phyloP scores from a whole-genome alignment of 1,140 invertebrate species.

The Bombus terrestris region DNA sequence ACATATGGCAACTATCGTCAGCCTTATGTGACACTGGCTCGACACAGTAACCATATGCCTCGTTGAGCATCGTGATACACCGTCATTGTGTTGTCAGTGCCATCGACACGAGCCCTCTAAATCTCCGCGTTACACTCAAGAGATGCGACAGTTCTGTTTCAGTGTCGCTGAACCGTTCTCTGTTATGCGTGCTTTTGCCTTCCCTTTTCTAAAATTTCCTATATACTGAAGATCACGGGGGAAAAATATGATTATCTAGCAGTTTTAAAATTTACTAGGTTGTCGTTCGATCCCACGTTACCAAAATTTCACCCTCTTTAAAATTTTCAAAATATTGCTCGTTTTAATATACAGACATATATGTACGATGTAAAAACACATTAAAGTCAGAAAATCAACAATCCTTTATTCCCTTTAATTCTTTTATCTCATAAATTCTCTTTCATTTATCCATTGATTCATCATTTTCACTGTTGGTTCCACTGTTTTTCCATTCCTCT shows the following conservation, averaged over 20 bases:
- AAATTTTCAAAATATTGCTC: no score
- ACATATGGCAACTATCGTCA: constrained; percentile 13
- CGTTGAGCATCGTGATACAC: constrained; percentile 22
- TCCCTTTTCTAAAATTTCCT: no score
- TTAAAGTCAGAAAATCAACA: no score
- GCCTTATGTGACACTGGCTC: constrained; percentile 31
- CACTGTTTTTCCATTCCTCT: no score
- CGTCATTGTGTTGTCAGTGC: constrained; percentile 32
- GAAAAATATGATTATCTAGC: no score
- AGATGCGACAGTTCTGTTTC: constrained; percentile 3
- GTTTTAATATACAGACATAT: not conserved
- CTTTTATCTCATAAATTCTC: not conserved
- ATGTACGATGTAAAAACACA: no score
- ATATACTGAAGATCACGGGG: no score
- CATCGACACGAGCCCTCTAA: constrained; percentile 42
- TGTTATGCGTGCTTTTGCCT: no score
- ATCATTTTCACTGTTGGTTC: not conserved
- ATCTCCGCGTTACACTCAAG: constrained; percentile 18
- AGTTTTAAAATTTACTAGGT: no score
- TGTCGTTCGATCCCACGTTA: no score
- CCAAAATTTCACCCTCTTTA: no score
- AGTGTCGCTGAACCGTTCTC: not conserved
- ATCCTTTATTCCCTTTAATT: not conserved
- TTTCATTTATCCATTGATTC: not conserved
- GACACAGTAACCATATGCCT: constrained; percentile 39